Evolutionary conservation across 2,113 vertebrate species (phyloP).

Genomic region (Notechis scutatus): DNA sequence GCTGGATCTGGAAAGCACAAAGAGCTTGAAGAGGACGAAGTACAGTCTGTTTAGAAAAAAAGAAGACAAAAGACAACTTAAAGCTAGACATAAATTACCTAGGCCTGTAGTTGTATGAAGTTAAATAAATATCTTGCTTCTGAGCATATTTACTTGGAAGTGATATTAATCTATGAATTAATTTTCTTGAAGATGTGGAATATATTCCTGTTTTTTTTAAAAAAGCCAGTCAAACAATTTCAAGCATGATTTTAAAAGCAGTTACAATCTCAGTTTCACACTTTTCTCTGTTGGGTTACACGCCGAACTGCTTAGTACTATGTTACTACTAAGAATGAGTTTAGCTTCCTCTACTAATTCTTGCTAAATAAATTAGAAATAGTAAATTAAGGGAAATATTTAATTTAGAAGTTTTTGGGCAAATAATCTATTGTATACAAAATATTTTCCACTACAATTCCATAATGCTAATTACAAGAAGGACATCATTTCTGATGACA

Average conservation of each 20-base stretch:
- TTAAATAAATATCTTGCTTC: background rate
- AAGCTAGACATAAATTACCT: slow-evolving; percentile 20
- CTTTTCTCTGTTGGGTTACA: background rate
- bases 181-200: background rate
- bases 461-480: background rate
- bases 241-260: background rate
- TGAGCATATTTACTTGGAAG: background rate
- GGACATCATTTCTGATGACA: background rate
- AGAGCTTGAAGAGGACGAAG: slow-evolving; percentile 89
- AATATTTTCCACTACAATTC: background rate
- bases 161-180: background rate
- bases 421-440: background rate
- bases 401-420: background rate
- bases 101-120: background rate
- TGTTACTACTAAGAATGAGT: background rate
- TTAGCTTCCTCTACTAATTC: background rate
- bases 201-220: background rate
- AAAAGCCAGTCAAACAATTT: background rate
- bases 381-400: background rate
- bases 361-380: background rate
- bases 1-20: slow-evolving; percentile 95
- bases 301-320: background rate
- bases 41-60: slow-evolving; percentile 73
- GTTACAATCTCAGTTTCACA: background rate
- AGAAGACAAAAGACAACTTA: slow-evolving; percentile 8